These are phyloP conservation scores for Drosophila glabriapex DNA, from an alignment of 2,888 invertebrate species.

Conservation along the genomic window DNA sequence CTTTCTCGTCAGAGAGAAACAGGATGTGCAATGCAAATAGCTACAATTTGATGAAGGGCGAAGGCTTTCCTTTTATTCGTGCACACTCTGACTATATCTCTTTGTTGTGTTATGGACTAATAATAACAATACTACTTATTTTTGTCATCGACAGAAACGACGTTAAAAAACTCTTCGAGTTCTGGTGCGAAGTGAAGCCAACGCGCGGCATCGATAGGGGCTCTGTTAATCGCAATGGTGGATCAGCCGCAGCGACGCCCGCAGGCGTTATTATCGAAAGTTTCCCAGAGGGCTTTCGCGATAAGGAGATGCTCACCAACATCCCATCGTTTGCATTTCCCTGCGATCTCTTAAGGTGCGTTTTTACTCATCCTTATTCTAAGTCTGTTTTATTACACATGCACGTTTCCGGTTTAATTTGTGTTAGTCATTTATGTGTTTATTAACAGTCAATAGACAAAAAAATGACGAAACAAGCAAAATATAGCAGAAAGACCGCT, in stretches of 20 bases:
- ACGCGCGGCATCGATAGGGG: slow-evolving; percentile 72
- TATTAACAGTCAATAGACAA: slow-evolving; percentile 29
- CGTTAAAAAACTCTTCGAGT: slow-evolving; percentile 85
- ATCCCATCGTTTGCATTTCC: slow-evolving; percentile 97
- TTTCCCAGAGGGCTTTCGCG: slow-evolving; percentile 93
- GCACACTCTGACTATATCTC: background rate
- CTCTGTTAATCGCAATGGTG: slow-evolving; percentile 56
- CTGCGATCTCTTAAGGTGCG: slow-evolving; percentile 91
- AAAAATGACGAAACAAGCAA: slow-evolving; percentile 20
- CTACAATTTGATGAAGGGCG: background rate
- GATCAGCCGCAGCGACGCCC: slow-evolving; percentile 58
- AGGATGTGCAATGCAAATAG: background rate
- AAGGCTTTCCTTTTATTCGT: too few species aligned
- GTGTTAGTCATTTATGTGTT: slow-evolving; percentile 11
- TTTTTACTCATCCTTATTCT: slow-evolving; percentile 60
- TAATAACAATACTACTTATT: slow-evolving; percentile 5
- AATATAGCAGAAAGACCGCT: slow-evolving; percentile 38
- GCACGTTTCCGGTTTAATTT: slow-evolving; percentile 12
- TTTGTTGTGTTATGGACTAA: slow-evolving; percentile 2
- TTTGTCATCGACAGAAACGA: slow-evolving; percentile 77
- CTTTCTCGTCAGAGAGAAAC: background rate
- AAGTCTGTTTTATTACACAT: slow-evolving; percentile 20
- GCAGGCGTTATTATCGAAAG: slow-evolving; percentile 90
- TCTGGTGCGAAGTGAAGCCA: slow-evolving; percentile 85
- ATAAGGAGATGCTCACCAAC: slow-evolving; percentile 93